Conservation (phyloP, 2,888 invertebrate species). For the Parnassius mnemosyne region DNA sequence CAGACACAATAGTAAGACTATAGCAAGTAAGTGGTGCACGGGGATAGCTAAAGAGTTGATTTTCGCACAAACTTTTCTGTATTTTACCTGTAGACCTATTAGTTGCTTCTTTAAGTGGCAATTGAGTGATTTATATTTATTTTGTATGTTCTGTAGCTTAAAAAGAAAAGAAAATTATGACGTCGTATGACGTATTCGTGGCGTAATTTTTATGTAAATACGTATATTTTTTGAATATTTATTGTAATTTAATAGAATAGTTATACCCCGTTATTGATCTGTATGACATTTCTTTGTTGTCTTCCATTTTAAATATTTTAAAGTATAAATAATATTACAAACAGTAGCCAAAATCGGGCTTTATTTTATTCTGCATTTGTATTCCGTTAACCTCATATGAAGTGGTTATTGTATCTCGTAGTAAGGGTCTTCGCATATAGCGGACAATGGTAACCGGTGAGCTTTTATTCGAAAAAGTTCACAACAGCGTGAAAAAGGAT, state of each 20-base stretch:
- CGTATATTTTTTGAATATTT: slow-evolving; percentile 64
- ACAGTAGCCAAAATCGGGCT: not conserved
- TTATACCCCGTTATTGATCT: slow-evolving; percentile 69
- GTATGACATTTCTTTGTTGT: slow-evolving; percentile 61
- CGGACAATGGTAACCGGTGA: too few species aligned
- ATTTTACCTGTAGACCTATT: too few species aligned
- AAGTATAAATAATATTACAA: slow-evolving; percentile 13
- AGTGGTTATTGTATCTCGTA: too few species aligned
- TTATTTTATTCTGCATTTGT: not conserved
- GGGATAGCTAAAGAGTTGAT: too few species aligned
- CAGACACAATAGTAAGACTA: too few species aligned
- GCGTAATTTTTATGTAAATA: slow-evolving; percentile 30
- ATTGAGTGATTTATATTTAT: not conserved
- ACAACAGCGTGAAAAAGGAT: too few species aligned
- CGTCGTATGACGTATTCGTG: slow-evolving; percentile 11
- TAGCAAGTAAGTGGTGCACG: too few species aligned
- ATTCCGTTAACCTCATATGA: too few species aligned
- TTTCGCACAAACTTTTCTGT: too few species aligned
- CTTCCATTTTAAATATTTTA: slow-evolving; percentile 23
- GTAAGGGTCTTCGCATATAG: too few species aligned
- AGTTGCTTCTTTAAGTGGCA: too few species aligned
- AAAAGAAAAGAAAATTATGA: slow-evolving; percentile 20
- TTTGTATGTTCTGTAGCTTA: slow-evolving; percentile 4
- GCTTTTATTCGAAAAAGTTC: too few species aligned
- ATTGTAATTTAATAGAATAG: slow-evolving; percentile 42